Evolutionary conservation across 2,113 vertebrate species (phyloP), one percentile per base, ranked within the genome.

Genomic region (Ammospiza nelsoni): DNA sequence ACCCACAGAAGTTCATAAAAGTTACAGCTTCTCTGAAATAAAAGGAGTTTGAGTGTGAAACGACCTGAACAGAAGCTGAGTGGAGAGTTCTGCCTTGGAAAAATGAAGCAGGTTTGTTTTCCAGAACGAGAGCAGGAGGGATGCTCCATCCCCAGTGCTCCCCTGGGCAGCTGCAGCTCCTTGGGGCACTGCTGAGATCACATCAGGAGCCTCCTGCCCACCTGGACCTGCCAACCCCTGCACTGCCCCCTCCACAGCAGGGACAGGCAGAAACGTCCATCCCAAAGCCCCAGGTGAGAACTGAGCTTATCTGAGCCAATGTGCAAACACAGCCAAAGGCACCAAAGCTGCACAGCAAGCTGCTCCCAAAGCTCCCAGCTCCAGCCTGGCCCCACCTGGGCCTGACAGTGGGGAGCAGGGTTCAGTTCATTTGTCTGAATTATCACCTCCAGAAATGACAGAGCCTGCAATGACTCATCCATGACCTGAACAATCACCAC

Each of bases 141-240:
- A 37, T 2, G 24, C 41, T 80, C 4, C 2, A 0, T 46, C 91
- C 39, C 0, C 5, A 5, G 2, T 10, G 55, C 33, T 68, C 20
- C 20, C 46, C 1, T 16, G 14, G 63, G 83, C 48, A 79, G 43
- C 24, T 1, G 20, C 9, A 14, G 61, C 13, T 83, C 69, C 63
- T 55, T 9, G 4, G 57, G n/a, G 69, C 21, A 3, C 12, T 55
- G 61, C 4, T 17, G 31, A 15, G 66, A 43, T 16, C 7, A 4
- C 33, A 61, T 5, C 81, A 41, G 87, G 49, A 61, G 1, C 1
- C 24, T 54, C 31, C 87, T 68, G 49, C 62, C 81, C 11, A 20
- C 57, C 43, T 11, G 24, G 15, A 29, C 41, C 73, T 57, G 46
- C 51, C 71, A 22, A 3, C n/a, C 15, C 66, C 71, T 17, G 55